Evolutionary conservation across 1,140 invertebrate species (phyloP), one percentile per base, ranked within the genome.

Genomic region (Pseudomyrmex gracilis): DNA sequence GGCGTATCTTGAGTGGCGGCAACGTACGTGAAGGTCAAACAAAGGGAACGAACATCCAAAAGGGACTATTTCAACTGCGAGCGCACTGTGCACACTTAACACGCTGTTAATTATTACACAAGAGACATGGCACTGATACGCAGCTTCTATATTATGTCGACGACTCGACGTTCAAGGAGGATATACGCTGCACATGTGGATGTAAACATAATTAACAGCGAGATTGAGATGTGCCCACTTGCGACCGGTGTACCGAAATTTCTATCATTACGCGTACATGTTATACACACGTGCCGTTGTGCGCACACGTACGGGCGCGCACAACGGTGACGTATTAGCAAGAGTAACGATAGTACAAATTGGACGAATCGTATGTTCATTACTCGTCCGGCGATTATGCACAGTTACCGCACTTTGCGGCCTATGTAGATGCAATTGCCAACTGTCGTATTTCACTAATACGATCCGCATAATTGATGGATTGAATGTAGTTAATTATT

Each of bases 401-500:
- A 17, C 20, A 10, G 53, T 68, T 78, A 68, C 66, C n/a, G 43
- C 66, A 71, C 66, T 58, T 71, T 47, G 53, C 53, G 53, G 66
- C 64, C 57, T 43, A 63, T 61, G 55, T 61, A 71, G n/a, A 82
- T 51, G 78, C 57, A 63, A 82, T 82, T 73, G 70, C 34, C 45
- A 73, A 45, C 78, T 73, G 49, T 63, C 49, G 70, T 74, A 73
- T 12, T 61, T 73, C 2, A 17, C 68, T 74, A 74, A 74, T 82
- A 74, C 20, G 17, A 53, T 74, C 34, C 58, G 70, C n/a, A 63
- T 82, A 82, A 82, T 82, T 82, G 57, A 82, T 55, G 70, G 71
- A 74, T 64, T 51, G 78, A 51, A 74, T 67, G 15, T 61, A 74
- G 58, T 82, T 73, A 82, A 82, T 82, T 82, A 82, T 74, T 24